Percentiles rank a stretch among this genome's conserved stretches.
Conservation (phyloP, 2,113 vertebrate genomes). For the Saccopteryx leptura region DNA sequence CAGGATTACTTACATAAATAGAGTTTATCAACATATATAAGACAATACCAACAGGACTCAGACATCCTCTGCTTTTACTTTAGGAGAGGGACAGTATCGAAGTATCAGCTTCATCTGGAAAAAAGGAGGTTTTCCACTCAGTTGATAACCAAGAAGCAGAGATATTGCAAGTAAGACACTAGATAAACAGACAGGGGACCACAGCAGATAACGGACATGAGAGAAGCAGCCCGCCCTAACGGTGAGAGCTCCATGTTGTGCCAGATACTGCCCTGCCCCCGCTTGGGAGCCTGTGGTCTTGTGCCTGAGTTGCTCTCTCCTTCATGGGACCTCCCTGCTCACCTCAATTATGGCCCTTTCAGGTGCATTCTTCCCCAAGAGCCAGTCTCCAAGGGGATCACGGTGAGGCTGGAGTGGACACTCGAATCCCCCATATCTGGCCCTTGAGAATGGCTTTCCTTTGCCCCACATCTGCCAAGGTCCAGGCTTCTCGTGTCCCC, state of each 20-base stretch:
- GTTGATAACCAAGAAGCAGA: background rate
- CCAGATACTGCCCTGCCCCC: background rate
- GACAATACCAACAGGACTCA: background rate
- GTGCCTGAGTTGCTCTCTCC: background rate
- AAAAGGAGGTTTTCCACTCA: background rate
- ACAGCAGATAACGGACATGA: rapidly evolving
- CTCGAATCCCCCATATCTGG: rapidly evolving
- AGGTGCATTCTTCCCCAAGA: background rate
- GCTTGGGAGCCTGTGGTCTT: background rate
- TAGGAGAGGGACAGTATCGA: background rate
- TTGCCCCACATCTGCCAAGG: background rate
- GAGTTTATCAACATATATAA: too few relatives aligned
- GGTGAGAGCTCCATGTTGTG: too few relatives aligned
- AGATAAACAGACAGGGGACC: rapidly evolving
- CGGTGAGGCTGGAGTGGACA: background rate
- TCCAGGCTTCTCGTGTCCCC: rapidly evolving
- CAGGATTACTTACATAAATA: background rate
- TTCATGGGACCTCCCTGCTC: background rate
- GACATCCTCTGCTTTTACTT: background rate
- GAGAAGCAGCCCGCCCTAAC: background rate
- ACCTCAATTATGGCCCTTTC: background rate
- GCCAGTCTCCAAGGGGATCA: too few relatives aligned
- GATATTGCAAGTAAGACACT: rapidly evolving
- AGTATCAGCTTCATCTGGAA: background rate
- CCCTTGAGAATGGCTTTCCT: rapidly evolving